Conservation (phyloP, 2,113 vertebrate genomes). For the Melanotaenia duboulayi region DNA sequence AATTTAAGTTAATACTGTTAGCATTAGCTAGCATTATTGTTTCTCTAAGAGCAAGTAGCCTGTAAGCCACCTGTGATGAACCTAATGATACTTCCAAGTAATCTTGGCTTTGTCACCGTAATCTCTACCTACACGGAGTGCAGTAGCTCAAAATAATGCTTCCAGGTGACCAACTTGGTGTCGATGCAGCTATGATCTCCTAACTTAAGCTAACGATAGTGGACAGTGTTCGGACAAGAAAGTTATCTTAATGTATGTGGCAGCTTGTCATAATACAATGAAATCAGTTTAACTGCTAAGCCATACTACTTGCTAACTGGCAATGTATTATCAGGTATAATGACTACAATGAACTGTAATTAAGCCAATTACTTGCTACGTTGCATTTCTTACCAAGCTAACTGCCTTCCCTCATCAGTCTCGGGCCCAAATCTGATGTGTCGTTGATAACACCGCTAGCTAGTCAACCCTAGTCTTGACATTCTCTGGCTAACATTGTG, state of each 20-base stretch:
- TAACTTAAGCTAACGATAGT: constrained; percentile 49
- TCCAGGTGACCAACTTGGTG: constrained; percentile 6
- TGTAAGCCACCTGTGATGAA: not conserved
- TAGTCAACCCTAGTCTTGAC: constrained; percentile 23
- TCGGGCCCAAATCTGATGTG: constrained; percentile 70
- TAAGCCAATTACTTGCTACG: constrained; percentile 21
- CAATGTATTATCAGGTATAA: not conserved
- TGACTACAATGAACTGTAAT: not conserved
- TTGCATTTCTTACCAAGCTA: constrained; percentile 31
- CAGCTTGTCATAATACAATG: constrained; percentile 1
- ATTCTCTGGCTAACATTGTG: constrained; percentile 31
- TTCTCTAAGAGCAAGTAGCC: constrained; percentile 39
- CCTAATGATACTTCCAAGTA: not conserved
- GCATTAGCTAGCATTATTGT: constrained; percentile 60
- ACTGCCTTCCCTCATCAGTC: constrained; percentile 48
- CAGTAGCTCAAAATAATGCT: constrained; percentile 13
- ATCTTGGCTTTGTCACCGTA: not conserved
- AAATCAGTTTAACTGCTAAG: not conserved
- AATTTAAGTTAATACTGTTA: constrained; percentile 49
- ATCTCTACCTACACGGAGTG: not conserved
- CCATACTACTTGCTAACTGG: not conserved
- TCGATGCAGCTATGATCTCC: constrained; percentile 26
- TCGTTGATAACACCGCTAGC: constrained; percentile 60
- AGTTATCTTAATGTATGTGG: constrained; percentile 52
- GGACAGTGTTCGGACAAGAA: constrained; percentile 6